Evolutionary conservation across 2,113 vertebrate species (phyloP).

Genomic region (Hemicordylus capensis): DNA sequence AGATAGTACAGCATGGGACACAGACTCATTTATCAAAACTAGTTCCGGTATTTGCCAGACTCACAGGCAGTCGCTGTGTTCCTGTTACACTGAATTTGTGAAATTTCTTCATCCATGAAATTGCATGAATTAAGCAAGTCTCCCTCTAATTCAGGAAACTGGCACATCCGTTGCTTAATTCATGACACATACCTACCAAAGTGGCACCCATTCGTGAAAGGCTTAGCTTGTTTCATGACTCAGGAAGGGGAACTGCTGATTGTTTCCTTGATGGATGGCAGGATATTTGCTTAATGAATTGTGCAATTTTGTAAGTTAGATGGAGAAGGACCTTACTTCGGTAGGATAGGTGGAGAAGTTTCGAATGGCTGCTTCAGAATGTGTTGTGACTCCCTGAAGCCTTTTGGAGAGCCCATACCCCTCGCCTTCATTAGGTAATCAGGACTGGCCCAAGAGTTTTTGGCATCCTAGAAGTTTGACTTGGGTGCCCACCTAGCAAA

Average conservation of each 20-base stretch:
- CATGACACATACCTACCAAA: not conserved
- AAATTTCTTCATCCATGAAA: conserved; percentile 19
- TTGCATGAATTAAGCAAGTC: conserved; percentile 15
- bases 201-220: not conserved
- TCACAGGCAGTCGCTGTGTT: conserved; percentile 19
- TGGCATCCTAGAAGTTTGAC: no score
- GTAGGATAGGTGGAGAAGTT: no score
- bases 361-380: no score
- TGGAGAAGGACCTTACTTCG: no score
- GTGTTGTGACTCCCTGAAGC: no score
- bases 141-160: conserved; percentile 1
- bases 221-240: not conserved
- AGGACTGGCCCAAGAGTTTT: no score
- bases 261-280: not conserved
- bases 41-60: conserved; percentile 42
- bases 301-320: not conserved
- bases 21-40: conserved; percentile 61
- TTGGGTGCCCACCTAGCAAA: no score
- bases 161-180: not conserved
- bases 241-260: not conserved
- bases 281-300: not conserved
- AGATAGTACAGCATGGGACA: not conserved
- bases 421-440: no score
- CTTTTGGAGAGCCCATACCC: no score
- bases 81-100: not conserved